Evolutionary conservation across 2,888 invertebrate genomes (phyloP).

Genomic region (Lasius platythorax): DNA sequence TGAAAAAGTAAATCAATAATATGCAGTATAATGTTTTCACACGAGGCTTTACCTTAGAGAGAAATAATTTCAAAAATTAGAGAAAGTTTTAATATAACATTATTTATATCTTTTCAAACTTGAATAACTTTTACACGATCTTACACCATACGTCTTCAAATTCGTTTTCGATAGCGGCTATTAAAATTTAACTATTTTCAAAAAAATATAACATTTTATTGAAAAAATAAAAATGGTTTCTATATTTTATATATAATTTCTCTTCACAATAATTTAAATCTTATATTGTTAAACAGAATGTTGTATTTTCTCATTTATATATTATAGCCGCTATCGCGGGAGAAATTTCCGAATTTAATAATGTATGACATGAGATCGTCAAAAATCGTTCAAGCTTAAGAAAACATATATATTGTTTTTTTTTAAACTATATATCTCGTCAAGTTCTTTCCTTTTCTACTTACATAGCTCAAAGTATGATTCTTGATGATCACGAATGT

Average conservation of each 20-base stretch:
- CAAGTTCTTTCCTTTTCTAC: neutral
- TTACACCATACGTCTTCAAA: neutral
- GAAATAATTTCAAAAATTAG: neutral
- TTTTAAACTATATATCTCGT: neutral
- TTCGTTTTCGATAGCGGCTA: neutral
- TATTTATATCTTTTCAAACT: neutral
- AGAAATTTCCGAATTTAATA: neutral
- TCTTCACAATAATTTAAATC: neutral
- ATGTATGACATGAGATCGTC: neutral
- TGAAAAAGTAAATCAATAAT: neutral
- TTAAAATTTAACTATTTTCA: neutral
- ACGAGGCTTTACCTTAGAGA: neutral
- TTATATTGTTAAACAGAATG: neutral
- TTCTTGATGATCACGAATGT: conserved; percentile 5
- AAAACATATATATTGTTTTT: neutral
- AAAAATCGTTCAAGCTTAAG: neutral
- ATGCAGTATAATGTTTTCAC: neutral
- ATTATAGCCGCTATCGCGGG: neutral
- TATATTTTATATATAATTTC: neutral
- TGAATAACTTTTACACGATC: neutral
- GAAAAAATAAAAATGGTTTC: neutral
- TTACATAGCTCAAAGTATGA: neutral
- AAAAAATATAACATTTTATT: neutral
- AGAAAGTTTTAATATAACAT: neutral
- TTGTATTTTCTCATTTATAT: neutral